Evolutionary conservation across 2,888 invertebrate genomes (phyloP).

Genomic region (Nemoura dubitans): DNA sequence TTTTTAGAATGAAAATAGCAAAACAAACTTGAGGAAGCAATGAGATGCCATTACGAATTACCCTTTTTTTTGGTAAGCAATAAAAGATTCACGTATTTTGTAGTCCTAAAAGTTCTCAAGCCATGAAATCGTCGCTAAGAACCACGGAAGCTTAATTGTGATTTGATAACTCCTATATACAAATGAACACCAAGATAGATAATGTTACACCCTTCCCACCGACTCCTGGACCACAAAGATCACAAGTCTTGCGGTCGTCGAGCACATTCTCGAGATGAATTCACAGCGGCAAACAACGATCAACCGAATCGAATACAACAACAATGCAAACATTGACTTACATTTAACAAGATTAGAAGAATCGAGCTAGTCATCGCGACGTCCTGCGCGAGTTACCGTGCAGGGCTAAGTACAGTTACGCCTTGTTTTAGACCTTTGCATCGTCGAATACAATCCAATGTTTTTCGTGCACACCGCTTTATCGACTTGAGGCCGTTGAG

Average conservation of each 20-base stretch:
- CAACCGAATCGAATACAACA: background rate
- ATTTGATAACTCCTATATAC: too few relatives aligned
- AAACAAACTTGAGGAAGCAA: too few relatives aligned
- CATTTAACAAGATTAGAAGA: conserved; percentile 12
- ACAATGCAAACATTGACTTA: conserved; percentile 28
- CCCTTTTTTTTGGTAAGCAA: too few relatives aligned
- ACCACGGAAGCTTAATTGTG: too few relatives aligned
- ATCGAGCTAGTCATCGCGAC: background rate
- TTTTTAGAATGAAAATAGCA: too few relatives aligned
- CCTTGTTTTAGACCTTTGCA: background rate
- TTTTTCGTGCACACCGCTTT: background rate
- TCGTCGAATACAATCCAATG: background rate
- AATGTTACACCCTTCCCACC: too few relatives aligned
- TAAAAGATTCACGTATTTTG: too few relatives aligned
- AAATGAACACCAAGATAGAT: too few relatives aligned
- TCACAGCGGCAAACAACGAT: conserved; percentile 15
- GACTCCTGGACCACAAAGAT: background rate
- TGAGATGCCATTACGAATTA: too few relatives aligned
- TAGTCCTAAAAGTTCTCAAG: too few relatives aligned
- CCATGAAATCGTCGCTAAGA: too few relatives aligned
- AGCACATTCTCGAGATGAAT: background rate
- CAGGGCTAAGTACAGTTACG: background rate
- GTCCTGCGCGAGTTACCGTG: background rate
- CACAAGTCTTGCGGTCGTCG: background rate
- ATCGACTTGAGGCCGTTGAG: background rate